phyloP scores from a whole-genome alignment of 2,888 invertebrate species.

The Synanthedon myopaeformis region DNA sequence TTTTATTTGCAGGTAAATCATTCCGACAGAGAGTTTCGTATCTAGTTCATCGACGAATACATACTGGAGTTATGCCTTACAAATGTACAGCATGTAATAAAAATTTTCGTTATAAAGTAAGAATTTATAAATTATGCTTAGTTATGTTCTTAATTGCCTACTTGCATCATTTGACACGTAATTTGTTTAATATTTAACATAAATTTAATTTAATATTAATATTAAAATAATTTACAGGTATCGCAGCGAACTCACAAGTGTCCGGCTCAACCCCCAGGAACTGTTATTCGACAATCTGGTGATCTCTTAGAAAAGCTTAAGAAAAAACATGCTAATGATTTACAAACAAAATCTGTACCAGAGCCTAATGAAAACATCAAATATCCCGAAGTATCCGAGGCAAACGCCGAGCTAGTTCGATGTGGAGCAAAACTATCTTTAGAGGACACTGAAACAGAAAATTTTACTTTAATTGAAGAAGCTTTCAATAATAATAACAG shows the following conservation, averaged over 20 bases:
- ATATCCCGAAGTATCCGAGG: slow-evolving; percentile 43
- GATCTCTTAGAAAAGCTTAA: slow-evolving; percentile 63
- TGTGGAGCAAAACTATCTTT: slow-evolving; percentile 57
- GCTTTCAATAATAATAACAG: slow-evolving; percentile 20
- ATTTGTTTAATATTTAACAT: background rate
- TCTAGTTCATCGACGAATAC: slow-evolving; percentile 85
- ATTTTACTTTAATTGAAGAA: slow-evolving; percentile 45
- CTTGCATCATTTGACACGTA: background rate
- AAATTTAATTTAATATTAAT: no score
- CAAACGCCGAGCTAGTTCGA: slow-evolving; percentile 52
- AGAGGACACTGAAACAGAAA: slow-evolving; percentile 61
- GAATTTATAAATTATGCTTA: background rate
- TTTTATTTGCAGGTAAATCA: slow-evolving; percentile 76
- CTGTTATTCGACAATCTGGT: slow-evolving; percentile 59
- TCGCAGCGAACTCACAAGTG: slow-evolving; percentile 88
- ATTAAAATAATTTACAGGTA: slow-evolving; percentile 57
- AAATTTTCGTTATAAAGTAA: slow-evolving; percentile 84
- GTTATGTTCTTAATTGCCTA: background rate
- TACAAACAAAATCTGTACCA: slow-evolving; percentile 4
- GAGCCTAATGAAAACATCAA: slow-evolving; percentile 12
- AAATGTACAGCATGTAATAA: slow-evolving; percentile 84
- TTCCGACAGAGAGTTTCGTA: slow-evolving; percentile 89
- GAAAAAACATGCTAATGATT: slow-evolving; percentile 34
- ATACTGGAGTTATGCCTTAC: slow-evolving; percentile 89
- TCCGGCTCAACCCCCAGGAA: slow-evolving; percentile 72